Evolutionary conservation across 1,140 invertebrate species (phyloP).

Genomic region (Andrena cerasifolii): DNA sequence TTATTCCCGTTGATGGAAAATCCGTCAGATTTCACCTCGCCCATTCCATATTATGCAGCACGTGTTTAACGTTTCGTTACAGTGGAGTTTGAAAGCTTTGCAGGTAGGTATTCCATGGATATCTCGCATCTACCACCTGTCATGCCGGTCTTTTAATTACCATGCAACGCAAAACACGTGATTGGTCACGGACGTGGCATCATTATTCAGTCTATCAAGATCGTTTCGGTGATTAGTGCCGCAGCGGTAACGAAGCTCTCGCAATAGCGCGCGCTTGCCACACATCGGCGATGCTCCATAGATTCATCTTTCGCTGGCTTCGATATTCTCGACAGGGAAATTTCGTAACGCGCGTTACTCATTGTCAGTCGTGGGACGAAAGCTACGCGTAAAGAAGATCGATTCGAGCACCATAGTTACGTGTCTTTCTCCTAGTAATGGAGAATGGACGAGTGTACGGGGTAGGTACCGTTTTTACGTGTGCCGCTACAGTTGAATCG

Average conservation of each 20-base stretch:
- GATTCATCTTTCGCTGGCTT: not conserved
- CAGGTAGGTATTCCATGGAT: too few relatives aligned
- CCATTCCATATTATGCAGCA: too few relatives aligned
- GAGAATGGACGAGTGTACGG: not conserved
- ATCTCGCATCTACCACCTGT: too few relatives aligned
- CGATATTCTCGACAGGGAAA: not conserved
- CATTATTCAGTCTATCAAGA: constrained; percentile 12
- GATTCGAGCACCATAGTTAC: not conserved
- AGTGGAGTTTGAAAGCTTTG: too few relatives aligned
- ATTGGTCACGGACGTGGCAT: constrained; percentile 4
- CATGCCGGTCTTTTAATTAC: not conserved
- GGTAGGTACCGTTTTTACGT: not conserved
- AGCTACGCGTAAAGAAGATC: not conserved
- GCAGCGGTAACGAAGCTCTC: not conserved
- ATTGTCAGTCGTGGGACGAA: not conserved
- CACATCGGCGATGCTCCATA: not conserved
- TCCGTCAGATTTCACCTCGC: too few relatives aligned
- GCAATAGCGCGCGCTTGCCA: not conserved
- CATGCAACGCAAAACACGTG: not conserved
- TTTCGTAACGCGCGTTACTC: not conserved
- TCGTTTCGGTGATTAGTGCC: constrained; percentile 11
- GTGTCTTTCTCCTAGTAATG: not conserved
- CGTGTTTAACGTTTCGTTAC: too few relatives aligned
- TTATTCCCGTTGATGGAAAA: too few relatives aligned
- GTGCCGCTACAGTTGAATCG: not conserved